These are phyloP conservation scores for Lepeophtheirus nordmannii DNA, from an alignment of 2,888 invertebrate genomes.

Conservation along the genomic window DNA sequence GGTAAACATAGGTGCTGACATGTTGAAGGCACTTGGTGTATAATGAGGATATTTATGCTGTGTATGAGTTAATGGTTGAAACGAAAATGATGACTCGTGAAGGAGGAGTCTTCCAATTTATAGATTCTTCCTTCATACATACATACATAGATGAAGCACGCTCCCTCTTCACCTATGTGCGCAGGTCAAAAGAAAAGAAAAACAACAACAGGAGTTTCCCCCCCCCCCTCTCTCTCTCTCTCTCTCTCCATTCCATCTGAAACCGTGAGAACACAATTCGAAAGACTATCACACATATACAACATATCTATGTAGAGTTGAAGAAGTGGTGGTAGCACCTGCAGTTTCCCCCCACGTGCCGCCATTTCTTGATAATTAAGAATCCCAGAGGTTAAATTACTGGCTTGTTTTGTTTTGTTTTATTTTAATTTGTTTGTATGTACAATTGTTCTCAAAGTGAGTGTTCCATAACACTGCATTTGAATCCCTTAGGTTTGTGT, in stretches of 20 bases:
- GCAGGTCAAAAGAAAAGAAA: background rate
- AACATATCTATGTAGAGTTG: background rate
- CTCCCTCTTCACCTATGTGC: background rate
- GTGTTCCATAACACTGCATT: background rate
- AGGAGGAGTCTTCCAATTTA: background rate
- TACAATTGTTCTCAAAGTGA: background rate
- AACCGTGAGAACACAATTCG: slow-evolving; percentile 1
- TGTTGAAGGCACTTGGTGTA: too few species aligned
- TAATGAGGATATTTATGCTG: too few species aligned
- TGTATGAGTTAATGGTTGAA: too few species aligned
- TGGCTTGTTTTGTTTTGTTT: background rate
- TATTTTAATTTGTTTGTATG: too few species aligned
- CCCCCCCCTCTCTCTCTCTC: background rate
- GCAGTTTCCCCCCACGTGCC: slow-evolving; percentile 7
- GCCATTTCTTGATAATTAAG: slow-evolving; percentile 3
- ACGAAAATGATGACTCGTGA: too few species aligned
- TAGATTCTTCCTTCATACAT: background rate
- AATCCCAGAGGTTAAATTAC: background rate
- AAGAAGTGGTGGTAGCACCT: background rate
- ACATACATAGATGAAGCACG: too few species aligned
- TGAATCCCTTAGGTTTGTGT: background rate
- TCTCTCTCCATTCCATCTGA: background rate
- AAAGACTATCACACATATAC: background rate
- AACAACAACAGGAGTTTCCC: background rate
- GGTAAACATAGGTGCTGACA: background rate